These are phyloP conservation scores for Xanthia togata DNA, from an alignment of 2,888 invertebrate species.

Conservation along the genomic window DNA sequence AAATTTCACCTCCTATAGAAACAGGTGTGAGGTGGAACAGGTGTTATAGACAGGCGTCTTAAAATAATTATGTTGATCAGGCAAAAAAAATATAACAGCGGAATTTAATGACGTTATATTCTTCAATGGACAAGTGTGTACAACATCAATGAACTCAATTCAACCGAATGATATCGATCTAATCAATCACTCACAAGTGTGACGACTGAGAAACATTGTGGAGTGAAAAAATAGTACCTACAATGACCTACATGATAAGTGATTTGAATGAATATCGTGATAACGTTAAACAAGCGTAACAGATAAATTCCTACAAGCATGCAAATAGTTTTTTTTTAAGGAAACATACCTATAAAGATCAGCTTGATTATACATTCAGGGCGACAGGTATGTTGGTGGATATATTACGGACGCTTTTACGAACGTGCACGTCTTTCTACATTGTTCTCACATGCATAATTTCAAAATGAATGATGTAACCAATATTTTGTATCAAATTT, in stretches of 20 bases:
- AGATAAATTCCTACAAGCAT: neutral
- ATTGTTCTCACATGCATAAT: too few relatives aligned
- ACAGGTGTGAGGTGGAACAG: too few relatives aligned
- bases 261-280: neutral
- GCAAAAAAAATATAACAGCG: neutral
- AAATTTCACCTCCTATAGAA: too few relatives aligned
- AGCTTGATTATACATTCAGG: neutral
- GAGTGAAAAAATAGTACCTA: neutral
- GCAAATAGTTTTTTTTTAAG: neutral
- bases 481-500: too few relatives aligned
- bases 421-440: too few relatives aligned
- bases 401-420: too few relatives aligned
- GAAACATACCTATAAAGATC: neutral
- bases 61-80: neutral
- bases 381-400: neutral
- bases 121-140: neutral
- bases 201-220: neutral
- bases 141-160: conserved; percentile 33
- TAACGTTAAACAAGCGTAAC: neutral
- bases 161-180: conserved; percentile 11
- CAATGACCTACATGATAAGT: neutral
- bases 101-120: neutral
- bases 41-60: neutral
- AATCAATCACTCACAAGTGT: conserved; percentile 23
- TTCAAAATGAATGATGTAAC: too few relatives aligned